Evolutionary conservation across 2,797 vertebrate species (phyloP).

Genomic region (Rhabdomys pumilio): DNA sequence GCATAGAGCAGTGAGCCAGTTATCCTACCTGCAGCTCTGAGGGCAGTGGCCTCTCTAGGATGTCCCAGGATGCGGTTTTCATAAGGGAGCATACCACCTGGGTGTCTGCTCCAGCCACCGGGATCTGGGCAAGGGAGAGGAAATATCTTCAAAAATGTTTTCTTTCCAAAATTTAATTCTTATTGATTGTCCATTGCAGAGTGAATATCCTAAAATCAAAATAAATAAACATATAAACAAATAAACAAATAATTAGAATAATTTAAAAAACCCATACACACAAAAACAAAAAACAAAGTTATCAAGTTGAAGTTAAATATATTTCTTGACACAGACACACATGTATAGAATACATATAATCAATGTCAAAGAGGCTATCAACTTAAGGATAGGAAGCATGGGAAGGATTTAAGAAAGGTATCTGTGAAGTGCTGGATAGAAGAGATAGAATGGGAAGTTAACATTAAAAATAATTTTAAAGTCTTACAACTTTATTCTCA

Average conservation of each 20-base stretch:
- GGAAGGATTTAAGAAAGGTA: neutral
- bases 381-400: neutral
- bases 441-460: neutral
- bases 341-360: neutral
- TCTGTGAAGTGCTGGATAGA: neutral
- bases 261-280: neutral
- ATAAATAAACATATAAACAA: neutral
- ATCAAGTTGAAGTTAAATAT: neutral
- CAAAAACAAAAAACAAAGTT: neutral
- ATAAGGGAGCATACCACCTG: no score
- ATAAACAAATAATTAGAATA: neutral
- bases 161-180: neutral
- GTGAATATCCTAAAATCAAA: neutral
- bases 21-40: no score
- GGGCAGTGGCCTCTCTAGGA: no score
- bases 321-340: neutral
- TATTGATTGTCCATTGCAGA: neutral
- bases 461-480: neutral
- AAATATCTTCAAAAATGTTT: neutral
- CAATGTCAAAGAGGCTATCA: neutral
- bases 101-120: no score
- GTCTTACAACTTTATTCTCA: neutral
- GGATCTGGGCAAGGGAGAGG: no score
- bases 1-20: no score
- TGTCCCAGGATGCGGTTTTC: no score